Evolutionary conservation across 1,140 invertebrate genomes (phyloP).

Genomic region (Trichonephila inaurata): DNA sequence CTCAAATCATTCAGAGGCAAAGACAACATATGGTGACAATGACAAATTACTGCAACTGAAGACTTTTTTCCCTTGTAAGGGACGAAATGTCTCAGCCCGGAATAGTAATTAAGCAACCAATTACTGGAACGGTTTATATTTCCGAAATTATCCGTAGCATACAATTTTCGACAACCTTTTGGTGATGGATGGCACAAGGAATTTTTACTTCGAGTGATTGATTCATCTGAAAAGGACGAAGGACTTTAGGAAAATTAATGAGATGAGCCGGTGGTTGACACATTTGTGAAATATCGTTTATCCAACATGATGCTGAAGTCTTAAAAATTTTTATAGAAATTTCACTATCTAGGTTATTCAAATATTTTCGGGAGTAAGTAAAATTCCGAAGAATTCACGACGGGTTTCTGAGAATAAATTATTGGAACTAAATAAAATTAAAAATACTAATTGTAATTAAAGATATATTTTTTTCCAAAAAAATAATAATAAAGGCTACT

Average conservation of each 20-base stretch:
- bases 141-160: constrained; percentile 55
- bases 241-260: constrained; percentile 64
- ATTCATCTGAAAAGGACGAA: constrained; percentile 45
- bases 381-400: background rate
- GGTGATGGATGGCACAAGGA: constrained; percentile 54
- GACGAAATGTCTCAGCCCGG: background rate
- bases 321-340: background rate
- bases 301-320: background rate
- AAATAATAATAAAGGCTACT: too few species aligned
- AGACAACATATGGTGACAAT: constrained; percentile 59
- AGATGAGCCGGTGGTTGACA: background rate
- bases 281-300: constrained; percentile 33
- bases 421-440: too few species aligned
- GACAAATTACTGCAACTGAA: constrained; percentile 53
- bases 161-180: constrained; percentile 47
- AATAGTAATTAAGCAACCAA: constrained; percentile 68
- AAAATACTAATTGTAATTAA: background rate
- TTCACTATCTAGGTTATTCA: background rate
- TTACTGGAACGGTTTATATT: constrained; percentile 60
- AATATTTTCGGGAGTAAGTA: background rate
- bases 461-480: background rate
- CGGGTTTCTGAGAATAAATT: background rate
- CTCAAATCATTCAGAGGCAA: background rate
- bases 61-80: background rate
- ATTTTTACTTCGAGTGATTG: constrained; percentile 64